Conservation (phyloP, 2,888 invertebrate species). For the Drosophila recens region DNA sequence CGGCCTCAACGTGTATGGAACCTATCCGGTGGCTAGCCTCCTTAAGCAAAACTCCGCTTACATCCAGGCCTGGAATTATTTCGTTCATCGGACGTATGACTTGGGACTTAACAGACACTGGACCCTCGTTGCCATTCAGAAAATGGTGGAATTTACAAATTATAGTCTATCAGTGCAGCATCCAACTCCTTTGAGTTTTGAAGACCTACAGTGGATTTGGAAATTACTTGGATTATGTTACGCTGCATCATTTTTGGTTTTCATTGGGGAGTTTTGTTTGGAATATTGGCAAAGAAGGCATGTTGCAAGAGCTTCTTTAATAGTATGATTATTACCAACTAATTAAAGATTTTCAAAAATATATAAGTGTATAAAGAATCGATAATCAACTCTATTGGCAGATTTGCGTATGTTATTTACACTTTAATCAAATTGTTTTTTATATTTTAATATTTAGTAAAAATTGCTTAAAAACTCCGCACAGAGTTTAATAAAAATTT, state of each 20-base stretch:
- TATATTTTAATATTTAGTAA: not conserved
- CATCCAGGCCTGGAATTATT: not conserved
- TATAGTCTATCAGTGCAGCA: not conserved
- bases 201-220: constrained; percentile 25
- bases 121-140: not conserved
- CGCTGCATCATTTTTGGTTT: not conserved
- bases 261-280: not conserved
- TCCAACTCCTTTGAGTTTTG: not conserved
- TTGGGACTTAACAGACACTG: not conserved
- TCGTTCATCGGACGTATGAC: not conserved
- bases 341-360: not conserved
- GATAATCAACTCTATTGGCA: not conserved
- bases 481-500: not conserved
- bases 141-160: not conserved
- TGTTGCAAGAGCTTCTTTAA: not conserved
- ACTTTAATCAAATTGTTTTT: not conserved
- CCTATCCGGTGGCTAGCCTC: not conserved
- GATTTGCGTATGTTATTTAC: not conserved
- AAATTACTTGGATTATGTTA: not conserved
- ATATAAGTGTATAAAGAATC: not conserved
- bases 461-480: not conserved
- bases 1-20: not conserved
- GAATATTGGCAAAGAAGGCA: not conserved
- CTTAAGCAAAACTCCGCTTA: constrained; percentile 2
- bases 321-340: not conserved